Percentiles rank a stretch among this genome's conserved stretches.
These are phyloP conservation scores for Carduelis carduelis DNA, from an alignment of 2,797 vertebrate species.

Conservation along the genomic window DNA sequence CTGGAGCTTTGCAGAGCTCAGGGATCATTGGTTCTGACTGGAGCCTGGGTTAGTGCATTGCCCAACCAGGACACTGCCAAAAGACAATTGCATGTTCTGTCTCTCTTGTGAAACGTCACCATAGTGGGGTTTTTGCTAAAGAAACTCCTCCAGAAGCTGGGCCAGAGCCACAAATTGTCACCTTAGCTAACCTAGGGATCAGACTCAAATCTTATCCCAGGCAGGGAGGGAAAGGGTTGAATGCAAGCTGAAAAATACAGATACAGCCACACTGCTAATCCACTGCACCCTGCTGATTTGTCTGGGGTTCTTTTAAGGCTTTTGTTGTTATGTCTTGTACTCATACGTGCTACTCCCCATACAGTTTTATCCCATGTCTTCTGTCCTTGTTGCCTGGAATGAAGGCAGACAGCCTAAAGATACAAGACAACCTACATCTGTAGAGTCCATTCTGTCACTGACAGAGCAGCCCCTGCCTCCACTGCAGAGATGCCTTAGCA, in stretches of 20 bases:
- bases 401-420: conserved; percentile 6
- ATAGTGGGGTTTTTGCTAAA: background rate
- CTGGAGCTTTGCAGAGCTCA: background rate
- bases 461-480: background rate
- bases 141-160: background rate
- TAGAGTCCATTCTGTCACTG: background rate
- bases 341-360: background rate
- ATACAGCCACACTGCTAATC: background rate
- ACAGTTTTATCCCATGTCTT: background rate
- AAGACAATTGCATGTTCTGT: background rate
- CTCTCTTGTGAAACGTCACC: background rate
- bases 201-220: background rate
- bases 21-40: background rate
- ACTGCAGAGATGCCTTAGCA: background rate
- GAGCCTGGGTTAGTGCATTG: background rate
- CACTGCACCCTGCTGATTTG: background rate
- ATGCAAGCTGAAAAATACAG: background rate
- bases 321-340: background rate
- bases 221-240: background rate
- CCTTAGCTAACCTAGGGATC: background rate
- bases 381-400: background rate
- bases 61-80: background rate
- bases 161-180: background rate
- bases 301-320: background rate
- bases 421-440: background rate